Conservation (phyloP, 2,797 vertebrate species). For the Phrynocephalus guinanensis region DNA sequence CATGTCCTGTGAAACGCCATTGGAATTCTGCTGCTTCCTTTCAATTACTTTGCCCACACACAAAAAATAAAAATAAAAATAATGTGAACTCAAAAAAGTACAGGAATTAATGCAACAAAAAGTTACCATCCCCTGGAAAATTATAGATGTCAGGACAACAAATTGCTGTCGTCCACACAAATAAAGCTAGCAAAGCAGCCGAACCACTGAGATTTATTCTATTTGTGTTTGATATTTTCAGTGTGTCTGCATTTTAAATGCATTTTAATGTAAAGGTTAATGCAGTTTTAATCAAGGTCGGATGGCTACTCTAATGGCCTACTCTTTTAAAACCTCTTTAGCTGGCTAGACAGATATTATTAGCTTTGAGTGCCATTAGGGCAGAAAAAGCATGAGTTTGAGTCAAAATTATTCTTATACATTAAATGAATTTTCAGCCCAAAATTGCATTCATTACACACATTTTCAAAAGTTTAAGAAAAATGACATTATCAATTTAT, state of each 20-base stretch:
- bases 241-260: slow-evolving; percentile 71
- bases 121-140: slow-evolving; percentile 39
- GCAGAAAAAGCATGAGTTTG: slow-evolving; percentile 70
- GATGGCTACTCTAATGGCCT: slow-evolving; percentile 69
- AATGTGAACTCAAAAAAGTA: background rate
- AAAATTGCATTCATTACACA: slow-evolving; percentile 75
- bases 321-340: slow-evolving; percentile 83
- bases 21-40: slow-evolving; percentile 20
- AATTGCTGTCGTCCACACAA: slow-evolving; percentile 28
- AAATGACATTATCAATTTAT: slow-evolving; percentile 79
- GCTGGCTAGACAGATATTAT: slow-evolving; percentile 77
- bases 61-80: background rate
- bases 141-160: slow-evolving; percentile 38
- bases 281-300: slow-evolving; percentile 76
- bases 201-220: slow-evolving; percentile 61
- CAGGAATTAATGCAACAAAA: slow-evolving; percentile 31
- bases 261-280: slow-evolving; percentile 79
- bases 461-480: slow-evolving; percentile 72
- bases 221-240: slow-evolving; percentile 73
- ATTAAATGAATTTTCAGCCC: slow-evolving; percentile 79
- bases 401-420: slow-evolving; percentile 72
- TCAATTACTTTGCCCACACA: slow-evolving; percentile 36
- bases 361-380: slow-evolving; percentile 75
- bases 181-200: slow-evolving; percentile 49
- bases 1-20: background rate